Evolutionary conservation across 2,888 invertebrate species (phyloP), one percentile per base, ranked within the genome.

Genomic region (Agonopterix heracliana): DNA sequence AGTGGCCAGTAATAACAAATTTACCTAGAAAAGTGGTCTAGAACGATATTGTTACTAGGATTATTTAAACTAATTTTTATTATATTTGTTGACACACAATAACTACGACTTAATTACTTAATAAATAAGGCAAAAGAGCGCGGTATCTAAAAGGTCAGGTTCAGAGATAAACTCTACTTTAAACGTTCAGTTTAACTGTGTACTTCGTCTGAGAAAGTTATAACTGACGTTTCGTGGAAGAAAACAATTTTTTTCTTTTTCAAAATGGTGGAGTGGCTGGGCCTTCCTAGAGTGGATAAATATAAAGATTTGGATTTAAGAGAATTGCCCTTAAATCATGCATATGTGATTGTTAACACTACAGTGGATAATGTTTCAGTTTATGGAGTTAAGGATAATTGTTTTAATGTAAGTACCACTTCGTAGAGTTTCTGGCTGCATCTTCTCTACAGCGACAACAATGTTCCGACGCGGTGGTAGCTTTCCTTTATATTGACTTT

Each of bases 341-440:
- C 58, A 0, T 55, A 52, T 46, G 53, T 56, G 35, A 45, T 53
- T 1, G 49, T 40, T 4, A 59, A 59, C 34, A 54, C 55, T 0
- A 34, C 54, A 1, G 40, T 54, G 34, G 42, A 52, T 5, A 36
- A 49, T 44, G 50, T 53, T 10, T 41, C 47, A 2, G 43, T 59
- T 2, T 59, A 54, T 38, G 36, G 45, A 7, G 46, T 46, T 1
- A 12, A 35, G 9, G 51, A 56, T 41, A 47, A 47, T 45, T 59
- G 58, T 46, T 48, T 44, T 45, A 47, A 54, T 42, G 58, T 59
- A 42, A 56, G 58, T 58, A 12, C 45, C 38, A n/a, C n/a, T n/a
- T n/a, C n/a, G n/a, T n/a, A n/a, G n/a, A n/a, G n/a, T n/a, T n/a
- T n/a, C n/a, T n/a, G n/a, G n/a, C n/a, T n/a, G n/a, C n/a, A n/a